Base-by-base conservation (phyloP, 1,140 invertebrate genomes). In the Helicoverpa zea region DNA sequence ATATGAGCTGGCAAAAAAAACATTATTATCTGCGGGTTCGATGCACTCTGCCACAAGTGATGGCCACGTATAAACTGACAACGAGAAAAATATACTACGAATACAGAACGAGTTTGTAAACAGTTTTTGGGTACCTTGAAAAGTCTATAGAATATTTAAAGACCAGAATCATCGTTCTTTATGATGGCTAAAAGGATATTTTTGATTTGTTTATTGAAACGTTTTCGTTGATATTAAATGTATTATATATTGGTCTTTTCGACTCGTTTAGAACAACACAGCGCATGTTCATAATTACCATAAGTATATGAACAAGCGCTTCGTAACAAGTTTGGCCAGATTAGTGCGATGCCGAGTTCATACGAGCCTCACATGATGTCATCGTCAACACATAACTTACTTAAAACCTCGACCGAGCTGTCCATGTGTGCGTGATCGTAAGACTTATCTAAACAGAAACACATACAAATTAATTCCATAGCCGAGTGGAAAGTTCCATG, bases 401-500 rank as follows among this genome's bases (percentile, higher is more conserved):
- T 56, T 74, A 73, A 70, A 75, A 66, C 79, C 70, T 77, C 63
- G 30, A 59, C 66, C 61, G 79, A 74, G 29, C 14, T 18, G 16
- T 1, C 13, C 18, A 29, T 35, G 74, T 77, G 81, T 83, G 78
- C 43, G 73, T 63, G 78, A 72, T 43, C 58, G 74, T 81, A 80
- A 16, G 75, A 70, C 76, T 79, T 76, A 78, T 72, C 74, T 79
- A 72, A 75, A 81, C 66, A 75, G 61, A 81, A 73, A 83, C 81
- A 80, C 81, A 82, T 59, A 83, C 81, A 82, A 79, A 84, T 84
- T 84, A 83, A 84, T 81, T 81, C 82, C 73, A 84, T 82, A 81
- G 74, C 63, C 47, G 63, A 74, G 35, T 88, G 89, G 89, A 90
- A 90, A 89, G 82, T 90, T 89, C 89, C 89, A 90, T 83, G 66